A percentile compares a stretch with the other conserved stretches of the same genome.
These are phyloP conservation scores for Phocides pigmalion DNA, from an alignment of 1,140 invertebrate genomes.

Conservation along the genomic window DNA sequence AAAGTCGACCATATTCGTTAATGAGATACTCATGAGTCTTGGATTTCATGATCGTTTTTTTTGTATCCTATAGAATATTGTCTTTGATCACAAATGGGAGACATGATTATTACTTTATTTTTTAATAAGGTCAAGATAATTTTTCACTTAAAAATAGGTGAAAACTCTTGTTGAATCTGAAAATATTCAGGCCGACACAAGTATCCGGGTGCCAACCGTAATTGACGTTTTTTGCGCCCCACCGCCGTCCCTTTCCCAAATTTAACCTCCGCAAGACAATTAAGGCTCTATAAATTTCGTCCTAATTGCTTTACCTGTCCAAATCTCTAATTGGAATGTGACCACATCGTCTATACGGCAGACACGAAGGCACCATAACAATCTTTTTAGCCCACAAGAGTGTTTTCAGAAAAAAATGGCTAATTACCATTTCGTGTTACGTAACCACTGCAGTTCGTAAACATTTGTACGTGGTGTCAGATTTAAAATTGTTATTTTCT, in stretches of 20 bases:
- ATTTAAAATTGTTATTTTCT: too few species aligned
- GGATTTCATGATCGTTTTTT: too few species aligned
- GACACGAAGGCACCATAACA: constrained; percentile 58
- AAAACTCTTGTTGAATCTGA: constrained; percentile 33
- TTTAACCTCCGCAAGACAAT: constrained; percentile 58
- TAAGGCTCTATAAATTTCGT: constrained; percentile 67
- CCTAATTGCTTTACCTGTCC: constrained; percentile 69
- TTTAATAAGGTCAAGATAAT: constrained; percentile 21
- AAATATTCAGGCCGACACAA: constrained; percentile 36
- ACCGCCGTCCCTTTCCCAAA: constrained; percentile 49
- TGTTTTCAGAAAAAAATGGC: constrained; percentile 50
- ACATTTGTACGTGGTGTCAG: too few species aligned
- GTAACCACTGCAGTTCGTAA: not conserved
- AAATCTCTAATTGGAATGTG: constrained; percentile 70
- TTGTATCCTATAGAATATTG: too few species aligned
- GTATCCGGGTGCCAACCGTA: constrained; percentile 54
- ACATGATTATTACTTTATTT: not conserved
- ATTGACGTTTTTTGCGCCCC: constrained; percentile 62
- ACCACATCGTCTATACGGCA: constrained; percentile 56
- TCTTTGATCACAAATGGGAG: not conserved
- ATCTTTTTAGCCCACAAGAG: constrained; percentile 71
- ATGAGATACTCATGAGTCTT: too few species aligned
- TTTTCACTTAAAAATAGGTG: constrained; percentile 25
- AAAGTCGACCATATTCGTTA: too few species aligned
- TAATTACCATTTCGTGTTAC: not conserved